Percentiles rank a stretch among this genome's conserved stretches.
Conservation (phyloP, 1,140 invertebrate genomes). For the Pantala flavescens region DNA sequence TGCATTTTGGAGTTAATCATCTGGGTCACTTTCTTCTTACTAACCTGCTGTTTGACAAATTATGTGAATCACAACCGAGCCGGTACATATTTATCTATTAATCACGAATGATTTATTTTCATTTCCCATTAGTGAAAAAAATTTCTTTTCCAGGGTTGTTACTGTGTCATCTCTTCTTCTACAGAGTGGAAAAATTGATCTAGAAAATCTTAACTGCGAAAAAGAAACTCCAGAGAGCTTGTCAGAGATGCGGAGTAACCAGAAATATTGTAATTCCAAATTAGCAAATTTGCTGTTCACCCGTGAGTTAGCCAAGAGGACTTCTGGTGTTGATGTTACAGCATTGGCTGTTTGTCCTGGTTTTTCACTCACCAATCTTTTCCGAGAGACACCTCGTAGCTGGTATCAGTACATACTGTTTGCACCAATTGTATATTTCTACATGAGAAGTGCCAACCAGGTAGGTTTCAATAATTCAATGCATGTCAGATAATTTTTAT, state of each 20-base stretch:
- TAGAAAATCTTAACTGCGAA: slow-evolving; percentile 57
- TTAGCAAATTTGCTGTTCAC: slow-evolving; percentile 63
- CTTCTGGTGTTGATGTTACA: slow-evolving; percentile 47
- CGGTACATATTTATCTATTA: slow-evolving; percentile 41
- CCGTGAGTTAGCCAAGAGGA: slow-evolving; percentile 46
- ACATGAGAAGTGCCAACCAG: slow-evolving; percentile 59
- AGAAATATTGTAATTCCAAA: slow-evolving; percentile 70
- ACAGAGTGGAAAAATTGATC: slow-evolving; percentile 56
- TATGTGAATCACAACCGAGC: slow-evolving; percentile 51
- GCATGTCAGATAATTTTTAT: too few relatives aligned
- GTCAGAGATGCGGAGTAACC: slow-evolving; percentile 39
- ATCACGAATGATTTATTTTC: slow-evolving; percentile 39
- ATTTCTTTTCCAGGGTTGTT: slow-evolving; percentile 38
- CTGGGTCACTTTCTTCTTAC: slow-evolving; percentile 78
- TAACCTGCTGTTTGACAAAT: slow-evolving; percentile 55
- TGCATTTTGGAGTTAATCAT: slow-evolving; percentile 69
- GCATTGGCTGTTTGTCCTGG: slow-evolving; percentile 74
- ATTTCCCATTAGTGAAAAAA: slow-evolving; percentile 17
- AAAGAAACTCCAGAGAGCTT: slow-evolving; percentile 23
- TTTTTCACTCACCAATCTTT: slow-evolving; percentile 68
- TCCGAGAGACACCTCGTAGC: slow-evolving; percentile 51
- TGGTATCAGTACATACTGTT: slow-evolving; percentile 62
- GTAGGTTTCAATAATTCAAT: slow-evolving; percentile 32
- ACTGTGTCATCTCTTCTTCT: slow-evolving; percentile 44
- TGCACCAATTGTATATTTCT: slow-evolving; percentile 54